Percentiles rank a stretch among this genome's conserved stretches.
phyloP scores from a whole-genome alignment of 1,140 invertebrate genomes.

The Patella vulgata region DNA sequence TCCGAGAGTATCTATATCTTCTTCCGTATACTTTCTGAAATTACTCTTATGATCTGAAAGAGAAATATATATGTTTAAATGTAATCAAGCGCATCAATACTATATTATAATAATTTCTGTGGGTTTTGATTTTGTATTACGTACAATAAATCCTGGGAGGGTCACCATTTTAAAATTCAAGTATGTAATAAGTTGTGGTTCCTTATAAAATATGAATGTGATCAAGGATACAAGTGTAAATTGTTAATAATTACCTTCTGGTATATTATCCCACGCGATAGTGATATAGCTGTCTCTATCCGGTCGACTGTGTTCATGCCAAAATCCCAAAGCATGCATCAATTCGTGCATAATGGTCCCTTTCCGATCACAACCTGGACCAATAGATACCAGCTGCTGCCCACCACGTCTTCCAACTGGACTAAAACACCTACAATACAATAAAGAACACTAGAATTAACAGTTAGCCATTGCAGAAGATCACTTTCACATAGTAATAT shows the following conservation, averaged over 20 bases:
- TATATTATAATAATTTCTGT: too few species aligned
- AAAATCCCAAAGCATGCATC: slow-evolving; percentile 85
- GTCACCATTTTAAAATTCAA: too few species aligned
- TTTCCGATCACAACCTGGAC: slow-evolving; percentile 38
- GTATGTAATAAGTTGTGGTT: too few species aligned
- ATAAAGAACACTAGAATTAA: too few species aligned
- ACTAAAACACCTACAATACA: slow-evolving; percentile 40
- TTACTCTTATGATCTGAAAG: slow-evolving; percentile 53
- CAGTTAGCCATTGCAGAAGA: too few species aligned
- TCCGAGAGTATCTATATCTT: slow-evolving; percentile 41
- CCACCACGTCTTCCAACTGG: slow-evolving; percentile 45
- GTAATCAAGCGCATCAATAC: too few species aligned
- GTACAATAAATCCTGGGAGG: too few species aligned
- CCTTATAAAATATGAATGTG: too few species aligned
- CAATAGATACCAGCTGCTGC: slow-evolving; percentile 40
- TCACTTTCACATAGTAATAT: too few species aligned
- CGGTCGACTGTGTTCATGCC: slow-evolving; percentile 85
- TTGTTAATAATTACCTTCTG: slow-evolving; percentile 25
- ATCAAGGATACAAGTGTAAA: too few species aligned
- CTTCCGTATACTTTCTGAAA: slow-evolving; percentile 41
- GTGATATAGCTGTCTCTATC: slow-evolving; percentile 81
- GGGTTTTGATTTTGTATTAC: too few species aligned
- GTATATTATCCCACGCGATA: slow-evolving; percentile 80
- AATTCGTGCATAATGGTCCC: slow-evolving; percentile 75
- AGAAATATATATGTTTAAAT: slow-evolving; percentile 1